These are phyloP conservation scores for Netelia fuscicornis DNA, from an alignment of 2,888 invertebrate genomes.

Conservation along the genomic window DNA sequence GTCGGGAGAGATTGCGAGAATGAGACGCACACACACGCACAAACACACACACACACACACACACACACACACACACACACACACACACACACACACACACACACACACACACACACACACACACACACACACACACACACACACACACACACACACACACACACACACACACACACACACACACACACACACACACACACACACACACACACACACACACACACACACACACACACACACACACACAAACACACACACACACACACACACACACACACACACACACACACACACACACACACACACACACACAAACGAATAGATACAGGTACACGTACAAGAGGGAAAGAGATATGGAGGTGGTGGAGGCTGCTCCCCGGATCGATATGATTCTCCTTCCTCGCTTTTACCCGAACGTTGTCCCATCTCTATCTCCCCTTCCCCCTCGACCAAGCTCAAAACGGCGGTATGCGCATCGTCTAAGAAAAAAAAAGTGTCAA, in stretches of 20 bases:
- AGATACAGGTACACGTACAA: neutral
- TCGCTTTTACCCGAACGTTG: conserved; percentile 2
- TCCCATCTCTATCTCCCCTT: neutral
- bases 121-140: neutral
- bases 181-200: neutral
- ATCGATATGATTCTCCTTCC: conserved; percentile 32
- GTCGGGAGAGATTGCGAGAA: conserved; percentile 30
- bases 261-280: neutral
- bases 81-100: no score
- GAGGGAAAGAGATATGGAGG: neutral
- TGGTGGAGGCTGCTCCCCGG: neutral
- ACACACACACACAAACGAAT: neutral
- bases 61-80: neutral
- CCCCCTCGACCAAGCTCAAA: conserved; percentile 1
- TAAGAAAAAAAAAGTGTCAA: neutral
- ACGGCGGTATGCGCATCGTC: neutral
- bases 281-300: no score
- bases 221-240: neutral
- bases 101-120: neutral
- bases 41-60: neutral
- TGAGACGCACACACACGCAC: neutral
- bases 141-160: no score
- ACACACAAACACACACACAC: neutral
- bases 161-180: neutral
- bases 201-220: no score